Evolutionary conservation across 2,113 vertebrate genomes (phyloP), one percentile per base, ranked within the genome.

Genomic region (Donacobius atricapilla): DNA sequence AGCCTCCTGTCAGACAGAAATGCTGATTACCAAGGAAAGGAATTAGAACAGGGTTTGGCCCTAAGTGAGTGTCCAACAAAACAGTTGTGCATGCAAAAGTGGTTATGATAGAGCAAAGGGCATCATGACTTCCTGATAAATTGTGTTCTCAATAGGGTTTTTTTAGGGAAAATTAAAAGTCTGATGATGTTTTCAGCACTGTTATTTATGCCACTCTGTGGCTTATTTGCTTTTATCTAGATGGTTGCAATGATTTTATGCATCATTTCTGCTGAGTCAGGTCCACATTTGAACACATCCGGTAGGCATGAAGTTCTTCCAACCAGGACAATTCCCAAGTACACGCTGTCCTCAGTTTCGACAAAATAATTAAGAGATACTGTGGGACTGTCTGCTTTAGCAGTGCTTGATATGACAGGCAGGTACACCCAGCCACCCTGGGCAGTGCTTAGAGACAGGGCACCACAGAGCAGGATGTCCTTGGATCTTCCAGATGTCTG

Each of bases 181-280:
- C 42, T 78, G 35, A 79, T 70, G 21, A 73, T 89, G 77, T 53
- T 87, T 83, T 58, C 76, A 85, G 25, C 57, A 45, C 45, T 78
- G 25, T 82, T 81, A 93, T 78, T 90, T 92, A 79, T 78, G 69
- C 18, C 31, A 21, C 15, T 78, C 42, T 75, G 68, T 56, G 75
- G 87, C 61, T 93, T 82, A 40, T 86, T 90, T 87, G 60, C 30
- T 64, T 85, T 66, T 93, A 75, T 86, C 72, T 94, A 78, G 79
- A 53, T 64, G 28, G 35, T 90, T 88, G 61, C 48, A 76, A 22
- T 75, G 15, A 71, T 87, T 90, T 88, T 60, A 33, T 76, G 21
- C 54, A 91, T 39, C 8, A 28, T 66, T 92, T 96, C 65, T 76
- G 71, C 89, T 73, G 87, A 94, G 30, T 94, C 81, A 93, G 53